Evolutionary conservation across 2,113 vertebrate genomes (phyloP), one percentile per base, ranked within the genome.

Genomic region (Mormyrus iriodes): DNA sequence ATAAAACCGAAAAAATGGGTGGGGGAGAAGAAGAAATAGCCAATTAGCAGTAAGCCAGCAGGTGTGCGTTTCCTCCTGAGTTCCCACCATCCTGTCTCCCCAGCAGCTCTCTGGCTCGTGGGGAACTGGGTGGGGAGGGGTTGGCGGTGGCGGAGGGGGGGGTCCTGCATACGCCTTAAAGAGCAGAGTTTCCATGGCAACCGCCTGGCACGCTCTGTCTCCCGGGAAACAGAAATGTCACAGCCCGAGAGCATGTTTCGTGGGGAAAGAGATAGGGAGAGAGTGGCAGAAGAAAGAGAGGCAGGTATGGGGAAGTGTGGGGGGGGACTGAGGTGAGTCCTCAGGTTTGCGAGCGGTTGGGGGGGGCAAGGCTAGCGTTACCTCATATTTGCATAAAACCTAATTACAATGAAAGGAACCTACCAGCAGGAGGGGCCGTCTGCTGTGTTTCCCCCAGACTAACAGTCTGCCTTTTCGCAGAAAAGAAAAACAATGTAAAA

Each of bases 141-240:
- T 19, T n/a, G 17, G 58, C 24, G 8, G 58, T 3, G 58, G 58
- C 2, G 53, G 53, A 13, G 55, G 93, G 90, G 91, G 90, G 90
- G 92, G 91, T 89, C 91, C 94, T 94, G 93, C 93, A 93, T 91
- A 90, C 91, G 94, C 94, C 93, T 95, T 95, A 94, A 96, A 95
- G 95, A 95, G 93, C 94, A 94, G 91, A 92, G 96, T 96, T 96
- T 94, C 96, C 91, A 95, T 96, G 93, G 94, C 94, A 96, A 96
- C 96, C 93, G 93, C 93, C 95, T 95, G 95, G 95, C 95, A 95
- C 88, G 91, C 94, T 95, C 93, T 89, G 93, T 96, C 96, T 96
- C 96, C 95, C 95, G 95, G 95, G 96, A 96, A 95, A 96, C 94
- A 90, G 94, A 96, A 96, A 96, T 96, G 95, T 96, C 96, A 96